Base-by-base conservation (phyloP, 2,888 invertebrate genomes). In the Holacanthella duospinosa region DNA sequence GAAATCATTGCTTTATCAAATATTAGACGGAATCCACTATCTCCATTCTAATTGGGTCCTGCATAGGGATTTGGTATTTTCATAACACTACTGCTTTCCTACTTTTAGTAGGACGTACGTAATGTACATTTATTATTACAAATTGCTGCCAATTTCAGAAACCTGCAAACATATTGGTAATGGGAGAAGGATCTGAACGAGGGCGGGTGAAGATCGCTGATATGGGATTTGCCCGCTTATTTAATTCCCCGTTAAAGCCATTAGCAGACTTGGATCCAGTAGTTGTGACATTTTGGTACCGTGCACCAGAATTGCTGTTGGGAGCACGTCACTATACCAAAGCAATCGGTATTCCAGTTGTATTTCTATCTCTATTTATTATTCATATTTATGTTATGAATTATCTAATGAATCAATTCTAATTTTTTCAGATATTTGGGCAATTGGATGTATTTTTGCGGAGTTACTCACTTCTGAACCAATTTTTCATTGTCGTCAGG, bases 271-370 rank as follows among this genome's bases (percentile, higher is more conserved):
- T 99, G 71, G 99, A 99, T 81, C 99, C 99, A 3, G 99, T 99
- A 1, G 99, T 99, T 54, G 99, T 99, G 1, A 99, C 99, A 70
- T 99, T 99, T 80, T 99, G 99, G 96, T 99, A 99, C 78, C 83
- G 99, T 75, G 99, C 99, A 1, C 97, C 97, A 0, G 99, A 99
- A 78, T 78, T 96, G 63, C 79, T 96, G 58, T 81, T 96, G 27
- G 96, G 93, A 25, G 95, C 96, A 29, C 84, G 96, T 64, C 96
- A 96, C 83, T 96, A 96, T 75, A 96, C 96, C 2, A 96, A 96
- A 80, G 96, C 95, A 66, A 96, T 96, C 74, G 91, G 91, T 90
- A 80, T 63, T n/a, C n/a, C n/a, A n/a, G n/a, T n/a, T n/a, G n/a
- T n/a, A n/a, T n/a, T n/a, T n/a, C n/a, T n/a, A n/a, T n/a, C n/a